These are phyloP conservation scores for Australoheros facetus DNA, from an alignment of 2,797 vertebrate genomes.

Conservation along the genomic window DNA sequence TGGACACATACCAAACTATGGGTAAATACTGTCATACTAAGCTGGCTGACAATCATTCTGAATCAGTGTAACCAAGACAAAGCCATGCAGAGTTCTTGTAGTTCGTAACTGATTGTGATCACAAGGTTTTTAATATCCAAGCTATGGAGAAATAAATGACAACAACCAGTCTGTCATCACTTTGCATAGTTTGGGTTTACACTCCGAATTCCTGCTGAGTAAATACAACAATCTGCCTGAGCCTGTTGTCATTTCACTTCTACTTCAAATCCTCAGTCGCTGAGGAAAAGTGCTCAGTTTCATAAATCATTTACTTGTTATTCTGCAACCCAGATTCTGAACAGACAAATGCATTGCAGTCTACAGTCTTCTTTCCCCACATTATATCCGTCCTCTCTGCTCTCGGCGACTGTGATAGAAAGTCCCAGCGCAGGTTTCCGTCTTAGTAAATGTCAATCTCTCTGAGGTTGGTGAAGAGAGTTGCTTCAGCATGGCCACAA, in stretches of 20 bases:
- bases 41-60: background rate
- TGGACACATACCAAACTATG: background rate
- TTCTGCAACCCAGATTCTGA: slow-evolving; percentile 67
- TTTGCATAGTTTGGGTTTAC: slow-evolving; percentile 36
- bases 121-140: slow-evolving; percentile 39
- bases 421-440: slow-evolving; percentile 37
- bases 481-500: slow-evolving; percentile 36
- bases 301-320: slow-evolving; percentile 75
- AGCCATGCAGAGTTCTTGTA: background rate
- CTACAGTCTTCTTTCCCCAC: slow-evolving; percentile 28
- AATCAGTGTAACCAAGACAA: background rate
- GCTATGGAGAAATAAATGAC: slow-evolving; percentile 12
- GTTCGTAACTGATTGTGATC: slow-evolving; percentile 19
- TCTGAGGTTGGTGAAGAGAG: slow-evolving; percentile 39
- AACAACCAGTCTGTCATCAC: slow-evolving; percentile 15
- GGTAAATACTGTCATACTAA: background rate
- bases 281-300: slow-evolving; percentile 49
- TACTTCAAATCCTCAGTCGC: slow-evolving; percentile 53
- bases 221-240: slow-evolving; percentile 60
- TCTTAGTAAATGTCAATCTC: slow-evolving; percentile 57
- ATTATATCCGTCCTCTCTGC: slow-evolving; percentile 25
- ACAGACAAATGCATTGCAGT: slow-evolving; percentile 25
- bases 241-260: slow-evolving; percentile 61
- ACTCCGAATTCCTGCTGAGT: slow-evolving; percentile 48
- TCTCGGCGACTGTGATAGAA: slow-evolving; percentile 32